Evolutionary conservation across 2,888 invertebrate species (phyloP).

Genomic region (Drosophila atroscutellata): DNA sequence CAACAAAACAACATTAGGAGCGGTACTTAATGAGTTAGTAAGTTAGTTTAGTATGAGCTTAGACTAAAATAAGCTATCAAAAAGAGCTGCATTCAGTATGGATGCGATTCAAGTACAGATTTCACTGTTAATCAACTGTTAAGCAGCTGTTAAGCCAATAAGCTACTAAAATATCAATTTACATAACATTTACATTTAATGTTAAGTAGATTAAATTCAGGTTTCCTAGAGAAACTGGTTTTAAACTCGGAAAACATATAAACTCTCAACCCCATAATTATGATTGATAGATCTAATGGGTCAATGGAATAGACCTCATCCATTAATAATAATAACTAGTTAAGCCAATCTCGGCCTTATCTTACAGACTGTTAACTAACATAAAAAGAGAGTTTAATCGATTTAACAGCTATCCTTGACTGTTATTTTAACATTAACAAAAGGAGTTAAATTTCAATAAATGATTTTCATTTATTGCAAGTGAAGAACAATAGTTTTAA

Average conservation of each 20-base stretch:
- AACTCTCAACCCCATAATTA: not conserved
- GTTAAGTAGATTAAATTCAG: not conserved
- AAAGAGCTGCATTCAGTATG: constrained; percentile 25
- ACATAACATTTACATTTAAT: not conserved
- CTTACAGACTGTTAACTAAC: not conserved
- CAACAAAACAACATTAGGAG: constrained; percentile 44
- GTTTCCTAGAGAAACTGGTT: not conserved
- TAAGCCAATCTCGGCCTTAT: not conserved
- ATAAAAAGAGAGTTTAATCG: too few species aligned
- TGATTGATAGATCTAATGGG: not conserved
- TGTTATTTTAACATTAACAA: not conserved
- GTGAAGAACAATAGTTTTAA: not conserved
- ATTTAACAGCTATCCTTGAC: not conserved
- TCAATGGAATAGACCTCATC: not conserved
- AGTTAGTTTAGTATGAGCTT: not conserved
- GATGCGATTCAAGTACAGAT: not conserved
- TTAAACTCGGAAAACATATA: not conserved
- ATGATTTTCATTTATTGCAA: not conserved
- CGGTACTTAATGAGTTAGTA: constrained; percentile 32
- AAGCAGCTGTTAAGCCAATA: not conserved
- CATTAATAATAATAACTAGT: not conserved
- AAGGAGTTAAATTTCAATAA: not conserved
- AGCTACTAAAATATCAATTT: not conserved
- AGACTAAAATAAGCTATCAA: not conserved
- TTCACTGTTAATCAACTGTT: not conserved